These are phyloP conservation scores for Silurus meridionalis DNA, from an alignment of 2,113 vertebrate species.

Conservation along the genomic window DNA sequence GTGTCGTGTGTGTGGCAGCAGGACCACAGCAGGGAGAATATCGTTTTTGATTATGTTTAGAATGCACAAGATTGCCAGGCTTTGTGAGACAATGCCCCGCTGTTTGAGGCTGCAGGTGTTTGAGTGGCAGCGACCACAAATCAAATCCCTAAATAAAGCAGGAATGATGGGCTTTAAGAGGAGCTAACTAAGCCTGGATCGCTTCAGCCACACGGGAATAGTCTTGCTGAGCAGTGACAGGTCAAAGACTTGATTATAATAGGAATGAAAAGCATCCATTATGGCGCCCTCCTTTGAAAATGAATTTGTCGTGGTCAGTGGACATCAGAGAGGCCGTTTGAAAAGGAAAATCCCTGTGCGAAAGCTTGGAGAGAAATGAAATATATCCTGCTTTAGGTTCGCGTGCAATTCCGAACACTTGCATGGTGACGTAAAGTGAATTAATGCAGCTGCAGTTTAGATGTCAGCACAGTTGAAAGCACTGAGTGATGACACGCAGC, in stretches of 20 bases:
- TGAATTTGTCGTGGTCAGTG: conserved; percentile 58
- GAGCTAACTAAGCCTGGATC: conserved; percentile 42
- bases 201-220: conserved; percentile 53
- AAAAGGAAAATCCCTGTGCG: conserved; percentile 14
- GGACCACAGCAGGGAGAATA: neutral
- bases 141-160: conserved; percentile 14
- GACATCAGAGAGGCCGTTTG: conserved; percentile 58
- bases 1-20: conserved; percentile 41
- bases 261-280: conserved; percentile 64
- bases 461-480: conserved; percentile 26
- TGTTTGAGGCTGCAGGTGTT: conserved; percentile 36
- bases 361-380: neutral
- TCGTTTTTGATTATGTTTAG: conserved; percentile 47
- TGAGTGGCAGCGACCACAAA: conserved; percentile 38
- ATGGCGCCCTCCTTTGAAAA: conserved; percentile 62
- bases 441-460: conserved; percentile 26
- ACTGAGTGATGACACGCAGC: neutral
- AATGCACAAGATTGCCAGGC: conserved; percentile 42
- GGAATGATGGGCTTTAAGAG: conserved; percentile 5
- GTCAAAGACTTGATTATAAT: conserved; percentile 58
- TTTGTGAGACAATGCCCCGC: conserved; percentile 37
- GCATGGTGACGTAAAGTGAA: neutral
- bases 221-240: conserved; percentile 54
- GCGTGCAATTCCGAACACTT: conserved; percentile 15
- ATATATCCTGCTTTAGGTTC: neutral